These are phyloP conservation scores for Anolis sagrei DNA, from an alignment of 2,113 vertebrate genomes.

Conservation along the genomic window DNA sequence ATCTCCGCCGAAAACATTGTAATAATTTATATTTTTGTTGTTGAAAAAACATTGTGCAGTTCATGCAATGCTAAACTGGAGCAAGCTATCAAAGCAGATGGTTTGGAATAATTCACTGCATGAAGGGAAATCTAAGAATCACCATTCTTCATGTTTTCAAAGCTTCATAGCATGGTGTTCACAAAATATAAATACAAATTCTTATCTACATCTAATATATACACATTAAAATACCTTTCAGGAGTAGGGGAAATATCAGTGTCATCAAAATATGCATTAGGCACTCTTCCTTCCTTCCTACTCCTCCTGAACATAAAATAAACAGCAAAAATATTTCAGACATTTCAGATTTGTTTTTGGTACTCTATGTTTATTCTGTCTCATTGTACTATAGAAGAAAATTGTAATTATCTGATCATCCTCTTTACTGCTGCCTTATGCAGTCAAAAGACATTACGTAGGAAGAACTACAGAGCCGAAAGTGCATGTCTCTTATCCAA, in stretches of 20 bases:
- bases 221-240: slow-evolving; percentile 82
- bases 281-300: slow-evolving; percentile 81
- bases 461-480: neutral
- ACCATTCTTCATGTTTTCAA: slow-evolving; percentile 39
- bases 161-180: slow-evolving; percentile 27
- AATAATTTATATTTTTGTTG: neutral
- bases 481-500: neutral
- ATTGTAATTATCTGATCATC: slow-evolving; percentile 2
- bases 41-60: slow-evolving; percentile 11
- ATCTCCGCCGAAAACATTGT: neutral
- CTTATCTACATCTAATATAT: slow-evolving; percentile 61
- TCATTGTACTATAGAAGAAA: slow-evolving; percentile 16
- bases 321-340: slow-evolving; percentile 71
- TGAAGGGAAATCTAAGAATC: slow-evolving; percentile 48
- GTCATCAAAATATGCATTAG: slow-evolving; percentile 78
- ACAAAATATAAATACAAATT: slow-evolving; percentile 40
- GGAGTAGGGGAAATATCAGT: slow-evolving; percentile 74
- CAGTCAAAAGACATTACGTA: slow-evolving; percentile 9
- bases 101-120: slow-evolving; percentile 37
- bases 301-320: slow-evolving; percentile 79
- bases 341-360: slow-evolving; percentile 38
- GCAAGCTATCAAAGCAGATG: slow-evolving; percentile 23
- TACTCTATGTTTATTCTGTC: slow-evolving; percentile 3
- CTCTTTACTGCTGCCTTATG: neutral
- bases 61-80: slow-evolving; percentile 26